A percentile compares a stretch with the other conserved stretches of the same genome.
phyloP scores from a whole-genome alignment of 1,140 invertebrate genomes.

The Pogonomyrmex barbatus region DNA sequence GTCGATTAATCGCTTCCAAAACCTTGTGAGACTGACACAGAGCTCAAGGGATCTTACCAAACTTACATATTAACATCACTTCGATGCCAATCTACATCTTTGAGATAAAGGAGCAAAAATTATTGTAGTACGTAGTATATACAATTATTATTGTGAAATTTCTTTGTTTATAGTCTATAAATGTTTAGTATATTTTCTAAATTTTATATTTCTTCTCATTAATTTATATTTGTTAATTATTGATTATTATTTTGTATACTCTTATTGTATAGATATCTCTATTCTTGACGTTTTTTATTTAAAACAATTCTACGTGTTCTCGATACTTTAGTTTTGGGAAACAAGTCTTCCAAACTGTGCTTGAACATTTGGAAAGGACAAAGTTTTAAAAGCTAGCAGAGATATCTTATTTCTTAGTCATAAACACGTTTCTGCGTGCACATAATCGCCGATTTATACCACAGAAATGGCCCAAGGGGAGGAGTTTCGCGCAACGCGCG shows the following conservation, averaged over 20 bases:
- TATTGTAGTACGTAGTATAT: not conserved
- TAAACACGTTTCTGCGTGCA: slow-evolving; percentile 32
- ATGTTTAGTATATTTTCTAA: not conserved
- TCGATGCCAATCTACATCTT: not conserved
- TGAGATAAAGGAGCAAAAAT: not conserved
- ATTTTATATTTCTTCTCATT: not conserved
- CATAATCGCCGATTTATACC: slow-evolving; percentile 33
- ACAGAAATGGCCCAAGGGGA: slow-evolving; percentile 25
- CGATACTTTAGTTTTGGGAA: not conserved
- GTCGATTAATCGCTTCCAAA: slow-evolving; percentile 10
- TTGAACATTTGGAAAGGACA: not conserved
- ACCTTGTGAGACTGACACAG: not conserved
- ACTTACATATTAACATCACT: not conserved
- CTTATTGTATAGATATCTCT: not conserved
- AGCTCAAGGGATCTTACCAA: not conserved
- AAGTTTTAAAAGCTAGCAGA: slow-evolving; percentile 16
- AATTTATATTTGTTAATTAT: not conserved
- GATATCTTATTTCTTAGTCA: slow-evolving; percentile 27
- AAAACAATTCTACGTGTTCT: not conserved
- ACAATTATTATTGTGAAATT: not conserved
- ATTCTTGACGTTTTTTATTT: not conserved
- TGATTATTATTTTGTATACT: not conserved
- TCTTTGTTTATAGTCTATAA: not conserved
- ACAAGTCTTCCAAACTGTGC: not conserved
- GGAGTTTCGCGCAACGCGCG: slow-evolving; percentile 47